Evolutionary conservation across 2,113 vertebrate species (phyloP).

Genomic region (Microtus pennsylvanicus): DNA sequence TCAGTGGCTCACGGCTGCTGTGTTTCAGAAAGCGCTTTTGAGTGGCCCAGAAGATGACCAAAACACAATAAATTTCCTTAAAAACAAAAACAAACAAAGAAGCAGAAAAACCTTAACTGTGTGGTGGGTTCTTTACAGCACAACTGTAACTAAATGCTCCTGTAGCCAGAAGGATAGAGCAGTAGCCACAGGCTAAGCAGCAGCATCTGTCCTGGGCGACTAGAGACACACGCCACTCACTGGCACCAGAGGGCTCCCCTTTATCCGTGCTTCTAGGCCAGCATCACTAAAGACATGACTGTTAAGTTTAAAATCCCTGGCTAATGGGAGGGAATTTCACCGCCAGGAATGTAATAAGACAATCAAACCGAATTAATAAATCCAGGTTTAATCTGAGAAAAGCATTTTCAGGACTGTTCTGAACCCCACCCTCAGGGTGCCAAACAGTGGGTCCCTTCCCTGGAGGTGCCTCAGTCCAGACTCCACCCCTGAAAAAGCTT

Average conservation of each 20-base stretch:
- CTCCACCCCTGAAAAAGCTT: too few species aligned
- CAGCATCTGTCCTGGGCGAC: not conserved
- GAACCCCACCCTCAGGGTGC: too few species aligned
- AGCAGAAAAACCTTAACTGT: not conserved
- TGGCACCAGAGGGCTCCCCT: not conserved
- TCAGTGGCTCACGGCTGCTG: slow-evolving; percentile 63
- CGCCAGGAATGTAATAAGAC: too few species aligned
- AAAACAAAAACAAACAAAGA: not conserved
- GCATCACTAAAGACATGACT: fast-evolving
- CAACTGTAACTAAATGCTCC: slow-evolving; percentile 68
- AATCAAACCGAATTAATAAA: too few species aligned
- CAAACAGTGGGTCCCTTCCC: too few species aligned
- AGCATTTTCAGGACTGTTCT: too few species aligned
- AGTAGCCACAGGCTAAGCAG: fast-evolving
- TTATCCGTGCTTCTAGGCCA: fast-evolving
- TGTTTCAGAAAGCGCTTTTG: slow-evolving; percentile 61
- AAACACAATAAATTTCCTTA: slow-evolving; percentile 72
- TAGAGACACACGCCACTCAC: not conserved
- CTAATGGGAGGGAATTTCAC: too few species aligned
- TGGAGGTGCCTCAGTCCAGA: too few species aligned
- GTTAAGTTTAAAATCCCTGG: too few species aligned
- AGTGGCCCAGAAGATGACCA: slow-evolving; percentile 69
- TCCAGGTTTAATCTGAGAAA: too few species aligned
- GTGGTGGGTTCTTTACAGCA: slow-evolving; percentile 44
- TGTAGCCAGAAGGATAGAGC: not conserved